These are phyloP conservation scores for Nicator chloris DNA, from an alignment of 2,113 vertebrate genomes.

Conservation along the genomic window DNA sequence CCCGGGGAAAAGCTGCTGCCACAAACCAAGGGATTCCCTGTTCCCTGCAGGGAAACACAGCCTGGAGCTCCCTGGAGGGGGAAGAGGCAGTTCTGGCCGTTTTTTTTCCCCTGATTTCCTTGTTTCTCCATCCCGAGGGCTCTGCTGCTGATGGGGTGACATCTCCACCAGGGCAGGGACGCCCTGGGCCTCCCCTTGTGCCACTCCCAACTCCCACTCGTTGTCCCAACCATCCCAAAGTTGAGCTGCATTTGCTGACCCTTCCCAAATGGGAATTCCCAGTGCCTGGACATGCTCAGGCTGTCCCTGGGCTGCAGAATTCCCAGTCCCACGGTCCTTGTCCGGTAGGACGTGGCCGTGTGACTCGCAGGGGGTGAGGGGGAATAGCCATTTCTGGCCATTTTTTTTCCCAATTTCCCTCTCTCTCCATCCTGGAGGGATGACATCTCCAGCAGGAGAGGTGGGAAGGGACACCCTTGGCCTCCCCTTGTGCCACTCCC, in stretches of 20 bases:
- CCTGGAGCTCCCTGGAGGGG: neutral
- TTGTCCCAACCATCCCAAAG: neutral
- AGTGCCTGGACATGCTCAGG: neutral
- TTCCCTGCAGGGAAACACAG: neutral
- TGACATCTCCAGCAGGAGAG: neutral
- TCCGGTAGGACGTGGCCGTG: rapidly evolving
- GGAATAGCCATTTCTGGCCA: rapidly evolving
- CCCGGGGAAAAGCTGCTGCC: neutral
- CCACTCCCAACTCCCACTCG: rapidly evolving
- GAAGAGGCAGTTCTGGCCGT: neutral
- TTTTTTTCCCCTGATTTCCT: rapidly evolving
- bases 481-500: neutral
- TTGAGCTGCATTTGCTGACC: neutral
- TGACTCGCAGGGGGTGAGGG: no score
- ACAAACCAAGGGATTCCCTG: neutral
- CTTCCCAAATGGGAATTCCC: neutral
- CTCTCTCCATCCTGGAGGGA: neutral
- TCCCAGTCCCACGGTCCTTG: neutral
- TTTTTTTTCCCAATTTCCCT: rapidly evolving
- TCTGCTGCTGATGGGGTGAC: neutral
- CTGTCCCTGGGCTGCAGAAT: neutral
- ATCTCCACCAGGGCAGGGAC: neutral
- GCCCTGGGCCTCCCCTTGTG: neutral
- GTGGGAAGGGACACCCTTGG: neutral
- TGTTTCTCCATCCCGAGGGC: neutral